phyloP scores from a whole-genome alignment of 2,797 vertebrate species.

The Dryobates pubescens region DNA sequence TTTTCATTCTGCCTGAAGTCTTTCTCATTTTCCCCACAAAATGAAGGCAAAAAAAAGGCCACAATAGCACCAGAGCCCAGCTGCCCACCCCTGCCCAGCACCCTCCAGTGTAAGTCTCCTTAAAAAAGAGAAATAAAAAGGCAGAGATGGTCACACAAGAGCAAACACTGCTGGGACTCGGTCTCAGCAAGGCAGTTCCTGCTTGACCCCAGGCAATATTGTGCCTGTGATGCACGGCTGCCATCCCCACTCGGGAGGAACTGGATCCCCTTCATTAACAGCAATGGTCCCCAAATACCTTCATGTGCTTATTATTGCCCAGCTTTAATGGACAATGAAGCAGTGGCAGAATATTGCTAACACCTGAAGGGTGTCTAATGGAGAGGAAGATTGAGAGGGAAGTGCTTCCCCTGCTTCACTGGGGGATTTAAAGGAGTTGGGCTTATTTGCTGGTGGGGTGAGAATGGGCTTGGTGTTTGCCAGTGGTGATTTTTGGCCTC shows the following conservation, averaged over 20 bases:
- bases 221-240: constrained; percentile 50
- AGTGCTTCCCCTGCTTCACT: constrained; percentile 5
- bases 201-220: constrained; percentile 57
- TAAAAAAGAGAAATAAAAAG: not conserved
- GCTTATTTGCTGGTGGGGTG: constrained; percentile 3
- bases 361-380: constrained; percentile 81
- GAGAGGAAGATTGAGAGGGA: constrained; percentile 52
- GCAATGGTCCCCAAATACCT: constrained; percentile 76
- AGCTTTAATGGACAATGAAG: constrained; percentile 77
- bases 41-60: not conserved
- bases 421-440: constrained; percentile 55
- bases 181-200: constrained; percentile 64
- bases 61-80: not conserved
- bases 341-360: constrained; percentile 72
- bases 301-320: constrained; percentile 67
- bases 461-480: constrained; percentile 20
- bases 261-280: constrained; percentile 78
- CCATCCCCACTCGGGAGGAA: constrained; percentile 61
- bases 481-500: not conserved
- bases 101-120: accelerated
- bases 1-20: not conserved
- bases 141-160: constrained; percentile 63
- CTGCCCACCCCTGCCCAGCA: accelerated
- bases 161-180: not conserved
- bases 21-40: not conserved